Evolutionary conservation across 2,888 invertebrate genomes (phyloP).

Genomic region (Cephus rjabovi): DNA sequence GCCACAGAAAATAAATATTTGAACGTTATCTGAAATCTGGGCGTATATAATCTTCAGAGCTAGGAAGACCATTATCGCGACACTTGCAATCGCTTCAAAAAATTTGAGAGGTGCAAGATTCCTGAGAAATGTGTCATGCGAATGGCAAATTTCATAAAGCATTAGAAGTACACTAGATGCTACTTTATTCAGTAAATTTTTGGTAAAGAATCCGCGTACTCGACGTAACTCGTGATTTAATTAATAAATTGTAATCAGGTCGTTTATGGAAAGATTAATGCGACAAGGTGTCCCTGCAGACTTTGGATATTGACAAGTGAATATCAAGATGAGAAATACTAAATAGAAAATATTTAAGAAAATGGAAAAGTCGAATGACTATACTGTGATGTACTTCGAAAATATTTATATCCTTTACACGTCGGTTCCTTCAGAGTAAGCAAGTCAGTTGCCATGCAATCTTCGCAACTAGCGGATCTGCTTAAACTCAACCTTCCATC

Average conservation of each 20-base stretch:
- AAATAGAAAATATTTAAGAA: neutral
- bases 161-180: neutral
- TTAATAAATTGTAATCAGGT: no score
- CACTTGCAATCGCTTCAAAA: neutral
- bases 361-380: neutral
- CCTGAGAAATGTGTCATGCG: neutral
- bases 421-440: neutral
- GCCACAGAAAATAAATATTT: constrained; percentile 35
- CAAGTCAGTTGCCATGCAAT: constrained; percentile 17
- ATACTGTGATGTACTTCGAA: neutral
- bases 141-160: neutral
- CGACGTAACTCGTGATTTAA: neutral
- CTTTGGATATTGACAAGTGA: neutral
- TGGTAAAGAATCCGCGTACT: neutral
- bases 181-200: neutral
- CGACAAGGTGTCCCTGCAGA: neutral
- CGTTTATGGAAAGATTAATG: neutral
- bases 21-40: constrained; percentile 18
- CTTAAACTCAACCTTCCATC: constrained; percentile 6
- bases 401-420: neutral
- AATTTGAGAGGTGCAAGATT: neutral
- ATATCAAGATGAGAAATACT: neutral
- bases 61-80: neutral
- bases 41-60: neutral
- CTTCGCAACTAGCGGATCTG: constrained; percentile 19